These are phyloP conservation scores for Acyrthosiphon pisum DNA, from an alignment of 1,140 invertebrate genomes.

Conservation along the genomic window DNA sequence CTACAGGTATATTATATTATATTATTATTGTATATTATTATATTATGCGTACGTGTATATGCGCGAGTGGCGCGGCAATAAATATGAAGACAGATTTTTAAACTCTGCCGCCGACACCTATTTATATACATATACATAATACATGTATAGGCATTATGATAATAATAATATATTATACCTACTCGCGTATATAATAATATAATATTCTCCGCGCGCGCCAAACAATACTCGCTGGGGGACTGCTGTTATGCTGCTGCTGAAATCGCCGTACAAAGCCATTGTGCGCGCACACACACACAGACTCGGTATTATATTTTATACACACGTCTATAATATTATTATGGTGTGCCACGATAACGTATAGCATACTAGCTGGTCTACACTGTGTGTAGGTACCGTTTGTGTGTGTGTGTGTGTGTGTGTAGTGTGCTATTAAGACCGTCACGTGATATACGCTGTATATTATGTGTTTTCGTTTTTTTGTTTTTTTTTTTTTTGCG, in stretches of 20 bases:
- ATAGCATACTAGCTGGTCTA: neutral
- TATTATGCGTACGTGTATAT: no score
- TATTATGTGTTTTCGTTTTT: neutral
- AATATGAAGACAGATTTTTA: constrained; percentile 29
- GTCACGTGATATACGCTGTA: neutral
- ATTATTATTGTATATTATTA: no score
- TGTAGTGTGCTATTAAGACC: neutral
- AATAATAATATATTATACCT: constrained; percentile 5
- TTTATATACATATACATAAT: neutral
- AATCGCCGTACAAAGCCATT: constrained; percentile 24
- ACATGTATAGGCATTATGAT: neutral
- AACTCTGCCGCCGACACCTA: constrained; percentile 40
- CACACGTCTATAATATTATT: neutral
- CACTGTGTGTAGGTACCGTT: no score
- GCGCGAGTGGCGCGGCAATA: neutral
- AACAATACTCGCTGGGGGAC: constrained; percentile 31
- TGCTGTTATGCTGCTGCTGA: neutral
- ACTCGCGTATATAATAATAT: neutral
- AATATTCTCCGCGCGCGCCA: constrained; percentile 17
- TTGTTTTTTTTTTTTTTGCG: neutral
- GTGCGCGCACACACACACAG: neutral
- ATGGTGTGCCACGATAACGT: neutral
- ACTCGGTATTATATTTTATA: neutral
- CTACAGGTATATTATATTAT: neutral
- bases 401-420: neutral